Percentiles rank a stretch among this genome's conserved stretches.
phyloP scores from a whole-genome alignment of 2,113 vertebrate species.

The Cyanistes caeruleus region DNA sequence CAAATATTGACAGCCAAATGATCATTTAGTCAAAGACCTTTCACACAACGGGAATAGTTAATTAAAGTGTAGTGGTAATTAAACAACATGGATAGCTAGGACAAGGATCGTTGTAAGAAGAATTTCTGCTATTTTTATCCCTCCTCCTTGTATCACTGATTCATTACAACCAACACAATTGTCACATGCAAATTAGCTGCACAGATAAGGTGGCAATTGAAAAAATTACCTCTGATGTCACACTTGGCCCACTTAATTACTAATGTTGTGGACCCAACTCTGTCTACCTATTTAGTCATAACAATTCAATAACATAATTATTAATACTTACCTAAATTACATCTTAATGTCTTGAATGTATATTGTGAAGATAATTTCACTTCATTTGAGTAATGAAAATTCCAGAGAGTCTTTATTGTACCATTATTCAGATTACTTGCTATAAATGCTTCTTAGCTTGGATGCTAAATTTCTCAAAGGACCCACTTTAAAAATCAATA shows the following conservation, averaged over 20 bases:
- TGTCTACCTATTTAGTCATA: conserved; percentile 45
- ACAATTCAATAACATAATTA: conserved; percentile 56
- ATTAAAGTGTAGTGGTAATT: conserved; percentile 2
- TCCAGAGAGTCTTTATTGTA: conserved; percentile 21
- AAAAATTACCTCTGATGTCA: conserved; percentile 40
- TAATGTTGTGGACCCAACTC: conserved; percentile 2
- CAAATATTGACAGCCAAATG: not conserved
- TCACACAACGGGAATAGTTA: conserved; percentile 1
- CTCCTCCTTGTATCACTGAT: conserved; percentile 5
- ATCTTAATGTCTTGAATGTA: conserved; percentile 44
- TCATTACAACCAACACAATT: conserved; percentile 42
- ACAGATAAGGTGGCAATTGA: conserved; percentile 39
- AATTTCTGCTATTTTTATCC: conserved; percentile 39
- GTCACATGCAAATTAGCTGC: conserved; percentile 38
- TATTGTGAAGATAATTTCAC: conserved; percentile 43
- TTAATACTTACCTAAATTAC: conserved; percentile 59
- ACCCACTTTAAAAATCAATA: conserved; percentile 46
- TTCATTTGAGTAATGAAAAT: conserved; percentile 48
- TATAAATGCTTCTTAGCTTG: conserved; percentile 33
- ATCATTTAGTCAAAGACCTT: not conserved
- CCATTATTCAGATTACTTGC: conserved; percentile 48
- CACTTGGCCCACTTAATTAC: conserved; percentile 40
- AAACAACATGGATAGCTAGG: not conserved
- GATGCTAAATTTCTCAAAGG: conserved; percentile 54
- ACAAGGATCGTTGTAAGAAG: conserved; percentile 16